Evolutionary conservation across 92 coral and sea anemone species (phyloP), one percentile per base, ranked within the genome.

Genomic region (Bergia sp.): DNA sequence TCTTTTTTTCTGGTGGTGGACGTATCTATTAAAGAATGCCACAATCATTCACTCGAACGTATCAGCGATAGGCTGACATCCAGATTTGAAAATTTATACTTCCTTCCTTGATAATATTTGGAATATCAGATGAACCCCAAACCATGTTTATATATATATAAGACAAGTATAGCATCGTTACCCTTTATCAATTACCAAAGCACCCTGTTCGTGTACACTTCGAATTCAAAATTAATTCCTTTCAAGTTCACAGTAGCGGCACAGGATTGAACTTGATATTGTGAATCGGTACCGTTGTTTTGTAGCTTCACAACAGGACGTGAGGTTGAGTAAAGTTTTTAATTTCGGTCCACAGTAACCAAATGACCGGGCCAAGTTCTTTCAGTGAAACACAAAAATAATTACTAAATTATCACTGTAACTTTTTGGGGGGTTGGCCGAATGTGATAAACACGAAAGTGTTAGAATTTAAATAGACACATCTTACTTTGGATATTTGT

Each of bases 1-100:
- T 44, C 42, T 72, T 53, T 55, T 65, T 84, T 47, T 44, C 78
- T 73, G 77, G 79, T 47, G 79, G 87, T 36, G 65, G 44, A 50
- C 18, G 79, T 84, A 84, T 84, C 79, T 71, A 69, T 67, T 84
- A 72, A 84, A 42, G 74, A 29, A 44, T 65, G 78, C 87, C 55
- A 71, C 87, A 71, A 72, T 71, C 79, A 44, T n/a, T 67, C 78
- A 84, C 42, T 23, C 87, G 43, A 71, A 72, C 78, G 77, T 84
- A 47, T 69, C 87, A 71, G 79, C 65, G 44, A 10, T 38, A 8
- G 74, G 66, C 79, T 84, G 87, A 84, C 66, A 84, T 84, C 78
- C 44, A 84, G 39, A 84, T 44, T 44, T 39, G 77, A 83, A 67
- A 67, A 66, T 36, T 69, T 45, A 10, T 43, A 67, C 41, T 71